Base-by-base conservation (phyloP, 2,797 vertebrate species). In the Bradypus variegatus region DNA sequence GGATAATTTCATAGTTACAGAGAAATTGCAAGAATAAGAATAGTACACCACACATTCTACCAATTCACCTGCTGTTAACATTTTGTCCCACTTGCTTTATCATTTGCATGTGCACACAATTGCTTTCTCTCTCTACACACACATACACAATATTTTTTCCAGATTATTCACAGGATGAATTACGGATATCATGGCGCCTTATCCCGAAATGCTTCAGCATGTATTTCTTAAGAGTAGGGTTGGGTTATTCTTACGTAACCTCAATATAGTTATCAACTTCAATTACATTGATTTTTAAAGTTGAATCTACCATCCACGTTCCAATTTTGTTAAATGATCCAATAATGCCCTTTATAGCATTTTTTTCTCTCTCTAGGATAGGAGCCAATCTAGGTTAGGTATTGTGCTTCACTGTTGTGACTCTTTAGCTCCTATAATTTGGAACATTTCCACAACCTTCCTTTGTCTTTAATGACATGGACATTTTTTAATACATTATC, bases 141-240 rank as follows among this genome's bases (percentile, higher is more conserved):
- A 3, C 16, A 65, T 4, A 12, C 10, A 72, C 5, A 41, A 29
- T 88, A 58, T 86, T 83, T 78, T 77, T 83, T 45, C 75, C 88
- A 88, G 89, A 84, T 78, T 75, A 75, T 72, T 91, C 29, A 87
- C 29, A 92, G 21, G 3, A 7, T 64, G n/a, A 90, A 92, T 65
- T 72, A 92, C 12, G 36, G 25, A n/a, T 58, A 76, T 62, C 31
- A 88, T 23, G 76, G 31, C 16, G 31, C 31, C 78, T 84, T 65
- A 72, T 29, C 62, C 55, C 50, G 45, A 79, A 79, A 86, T 0
- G 21, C 55, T 92, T 78, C 62, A 60, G 13, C 33, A 23, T 65
- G 2, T 70, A 79, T 82, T 67, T 75, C 36, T 76, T 86, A 86
- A 91, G 58, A 83, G 84, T 6, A 76, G 41, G 36, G 13, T n/a